Conservation (phyloP, 1,140 invertebrate genomes). For the Hypothenemus hampei region DNA sequence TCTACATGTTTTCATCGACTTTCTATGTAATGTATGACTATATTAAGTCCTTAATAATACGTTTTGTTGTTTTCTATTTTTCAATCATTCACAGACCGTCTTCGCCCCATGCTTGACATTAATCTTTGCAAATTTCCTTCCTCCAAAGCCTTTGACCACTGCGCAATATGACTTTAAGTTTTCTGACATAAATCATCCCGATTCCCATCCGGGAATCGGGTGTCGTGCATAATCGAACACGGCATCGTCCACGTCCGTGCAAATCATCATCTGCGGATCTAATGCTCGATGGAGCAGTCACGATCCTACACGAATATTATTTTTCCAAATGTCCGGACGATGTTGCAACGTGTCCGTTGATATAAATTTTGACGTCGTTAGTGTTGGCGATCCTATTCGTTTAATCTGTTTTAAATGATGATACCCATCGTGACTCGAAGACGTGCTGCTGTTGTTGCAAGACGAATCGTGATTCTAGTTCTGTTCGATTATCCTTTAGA, state of each 20-base stretch:
- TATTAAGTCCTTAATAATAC: too few species aligned
- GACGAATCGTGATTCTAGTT: too few species aligned
- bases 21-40: too few species aligned
- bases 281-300: constrained; percentile 21
- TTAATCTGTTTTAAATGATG: constrained; percentile 14
- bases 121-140: too few species aligned
- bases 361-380: constrained; percentile 23
- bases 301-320: constrained; percentile 19
- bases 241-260: constrained; percentile 14
- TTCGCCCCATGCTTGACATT: too few species aligned
- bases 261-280: constrained; percentile 13
- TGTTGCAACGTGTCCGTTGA: constrained; percentile 14
- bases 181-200: constrained; percentile 14
- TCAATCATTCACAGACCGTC: too few species aligned
- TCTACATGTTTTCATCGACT: too few species aligned
- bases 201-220: constrained; percentile 14
- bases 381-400: constrained; percentile 5
- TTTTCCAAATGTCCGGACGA: constrained; percentile 13
- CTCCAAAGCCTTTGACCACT: too few species aligned
- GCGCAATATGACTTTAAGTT: not conserved
- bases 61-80: too few species aligned
- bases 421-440: too few species aligned
- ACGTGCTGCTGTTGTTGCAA: too few species aligned
- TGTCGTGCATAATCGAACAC: constrained; percentile 23
- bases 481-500: too few species aligned